Percentiles rank a stretch among this genome's conserved stretches.
Evolutionary conservation across 2,888 invertebrate genomes (phyloP).

Genomic region (Pollenia griseotomentosa): DNA sequence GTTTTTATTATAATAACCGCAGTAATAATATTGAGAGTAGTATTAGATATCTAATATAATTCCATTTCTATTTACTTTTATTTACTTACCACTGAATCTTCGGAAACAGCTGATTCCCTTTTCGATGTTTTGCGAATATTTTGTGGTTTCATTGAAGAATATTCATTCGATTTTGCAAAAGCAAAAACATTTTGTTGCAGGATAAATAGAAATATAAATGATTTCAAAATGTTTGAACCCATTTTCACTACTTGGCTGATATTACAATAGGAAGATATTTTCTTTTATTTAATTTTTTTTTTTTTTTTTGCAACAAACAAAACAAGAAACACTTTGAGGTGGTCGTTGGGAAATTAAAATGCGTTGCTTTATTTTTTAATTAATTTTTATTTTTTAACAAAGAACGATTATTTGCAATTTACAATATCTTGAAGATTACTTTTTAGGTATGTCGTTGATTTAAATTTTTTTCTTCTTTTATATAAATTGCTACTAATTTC

Average conservation of each 20-base stretch:
- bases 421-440: constrained; percentile 15
- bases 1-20: not conserved
- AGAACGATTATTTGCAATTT: constrained; percentile 11
- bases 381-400: constrained; percentile 30
- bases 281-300: constrained; percentile 13
- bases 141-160: constrained; percentile 29
- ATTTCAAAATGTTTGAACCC: constrained; percentile 33
- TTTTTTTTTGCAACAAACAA: constrained; percentile 14
- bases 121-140: constrained; percentile 53
- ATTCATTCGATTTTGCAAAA: constrained; percentile 32
- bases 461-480: not conserved
- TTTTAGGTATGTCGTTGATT: not conserved
- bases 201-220: constrained; percentile 21
- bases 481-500: not conserved
- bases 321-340: constrained; percentile 55
- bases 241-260: constrained; percentile 40
- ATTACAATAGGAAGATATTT: not conserved
- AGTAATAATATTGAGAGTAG: no score
- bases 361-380: constrained; percentile 38
- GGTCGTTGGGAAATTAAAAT: constrained; percentile 50
- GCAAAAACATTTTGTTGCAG: constrained; percentile 54
- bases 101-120: constrained; percentile 71
- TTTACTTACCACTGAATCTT: constrained; percentile 68
- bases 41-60: not conserved
- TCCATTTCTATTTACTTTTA: not conserved